A percentile compares a stretch with the other conserved stretches of the same genome.
These are phyloP conservation scores for Falco naumanni DNA, from an alignment of 2,797 vertebrate genomes.

Conservation along the genomic window DNA sequence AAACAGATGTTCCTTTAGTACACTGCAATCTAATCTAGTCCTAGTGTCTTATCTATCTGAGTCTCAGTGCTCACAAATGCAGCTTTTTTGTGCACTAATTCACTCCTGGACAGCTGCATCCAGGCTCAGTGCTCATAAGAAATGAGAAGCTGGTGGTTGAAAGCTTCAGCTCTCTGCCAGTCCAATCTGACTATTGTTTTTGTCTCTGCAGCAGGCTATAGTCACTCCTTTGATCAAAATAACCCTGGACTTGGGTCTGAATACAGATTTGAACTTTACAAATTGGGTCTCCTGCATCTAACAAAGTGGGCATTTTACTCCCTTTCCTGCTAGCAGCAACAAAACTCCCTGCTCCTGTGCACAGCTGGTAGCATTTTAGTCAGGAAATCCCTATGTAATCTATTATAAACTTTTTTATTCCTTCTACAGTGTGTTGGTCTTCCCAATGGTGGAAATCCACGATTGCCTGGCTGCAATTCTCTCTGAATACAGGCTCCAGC, in stretches of 20 bases:
- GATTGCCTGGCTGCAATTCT: background rate
- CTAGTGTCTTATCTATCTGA: background rate
- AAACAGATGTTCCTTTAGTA: background rate
- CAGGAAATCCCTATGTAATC: background rate
- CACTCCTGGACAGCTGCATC: background rate
- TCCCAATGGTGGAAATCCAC: constrained; percentile 6
- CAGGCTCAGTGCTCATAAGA: background rate
- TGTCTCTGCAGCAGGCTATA: background rate
- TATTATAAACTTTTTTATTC: constrained; percentile 25
- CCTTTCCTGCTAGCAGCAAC: background rate
- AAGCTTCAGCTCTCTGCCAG: background rate
- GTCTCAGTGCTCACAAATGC: background rate
- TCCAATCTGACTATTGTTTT: background rate
- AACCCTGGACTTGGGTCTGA: background rate
- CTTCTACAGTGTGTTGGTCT: background rate
- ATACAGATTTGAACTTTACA: constrained; percentile 22
- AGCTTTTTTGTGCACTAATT: background rate
- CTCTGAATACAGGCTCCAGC: background rate
- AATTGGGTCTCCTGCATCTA: background rate
- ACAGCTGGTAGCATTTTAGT: constrained; percentile 60
- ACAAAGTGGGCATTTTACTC: constrained; percentile 47
- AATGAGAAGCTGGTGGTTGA: background rate
- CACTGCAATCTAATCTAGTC: background rate
- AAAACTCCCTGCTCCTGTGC: background rate
- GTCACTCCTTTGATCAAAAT: constrained; percentile 17